Conservation (phyloP, 2,888 invertebrate genomes). For the Alentia gelatinosa region DNA sequence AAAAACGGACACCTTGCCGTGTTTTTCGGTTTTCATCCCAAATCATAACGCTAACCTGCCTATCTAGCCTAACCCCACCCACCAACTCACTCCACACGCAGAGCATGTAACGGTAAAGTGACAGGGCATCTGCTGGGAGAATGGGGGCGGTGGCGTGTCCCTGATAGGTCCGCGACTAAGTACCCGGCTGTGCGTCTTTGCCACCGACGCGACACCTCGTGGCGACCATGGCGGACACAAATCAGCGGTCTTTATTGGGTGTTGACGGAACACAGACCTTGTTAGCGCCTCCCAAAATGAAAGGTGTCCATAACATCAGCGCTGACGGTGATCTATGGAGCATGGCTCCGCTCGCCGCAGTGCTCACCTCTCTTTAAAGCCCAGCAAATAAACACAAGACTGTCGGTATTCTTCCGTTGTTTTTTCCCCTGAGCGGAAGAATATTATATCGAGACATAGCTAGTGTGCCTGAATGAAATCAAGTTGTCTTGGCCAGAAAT, state of each 20-base stretch:
- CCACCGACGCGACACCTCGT: not conserved
- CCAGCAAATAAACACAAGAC: not conserved
- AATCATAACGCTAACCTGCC: no score
- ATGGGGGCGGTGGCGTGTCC: not conserved
- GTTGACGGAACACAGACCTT: slow-evolving; percentile 11
- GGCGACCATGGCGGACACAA: not conserved
- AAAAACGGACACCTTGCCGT: no score
- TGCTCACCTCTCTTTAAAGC: no score
- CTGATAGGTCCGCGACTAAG: not conserved
- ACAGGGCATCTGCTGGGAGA: not conserved
- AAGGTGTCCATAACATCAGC: not conserved
- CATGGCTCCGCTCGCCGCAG: not conserved
- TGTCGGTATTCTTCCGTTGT: no score
- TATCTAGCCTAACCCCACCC: not conserved
- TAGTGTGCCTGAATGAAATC: no score
- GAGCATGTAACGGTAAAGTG: not conserved
- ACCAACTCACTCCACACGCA: not conserved
- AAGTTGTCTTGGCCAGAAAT: no score
- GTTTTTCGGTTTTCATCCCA: no score
- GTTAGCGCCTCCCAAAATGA: not conserved
- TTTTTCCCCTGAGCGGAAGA: no score
- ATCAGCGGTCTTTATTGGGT: not conserved
- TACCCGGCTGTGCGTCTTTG: not conserved
- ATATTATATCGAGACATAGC: no score
- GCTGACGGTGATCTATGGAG: not conserved